Conservation (phyloP, 2,888 invertebrate species). For the Mythimna loreyi region DNA sequence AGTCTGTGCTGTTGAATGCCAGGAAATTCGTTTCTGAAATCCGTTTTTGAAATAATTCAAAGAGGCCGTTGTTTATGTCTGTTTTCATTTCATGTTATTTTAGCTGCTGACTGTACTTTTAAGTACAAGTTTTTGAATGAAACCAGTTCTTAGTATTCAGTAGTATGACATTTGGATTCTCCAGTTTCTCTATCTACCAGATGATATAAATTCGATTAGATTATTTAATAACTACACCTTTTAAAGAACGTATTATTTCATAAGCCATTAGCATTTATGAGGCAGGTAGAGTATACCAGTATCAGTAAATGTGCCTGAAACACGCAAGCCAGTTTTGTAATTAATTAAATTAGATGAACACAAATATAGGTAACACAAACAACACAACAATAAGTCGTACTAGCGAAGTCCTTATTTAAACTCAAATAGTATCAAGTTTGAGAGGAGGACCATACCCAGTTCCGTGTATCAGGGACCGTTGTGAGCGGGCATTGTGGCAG, state of each 20-base stretch:
- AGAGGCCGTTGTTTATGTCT: conserved; percentile 3
- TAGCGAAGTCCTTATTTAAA: conserved; percentile 22
- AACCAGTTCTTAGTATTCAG: conserved; percentile 16
- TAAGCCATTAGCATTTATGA: conserved; percentile 43
- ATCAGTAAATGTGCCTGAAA: conserved; percentile 23
- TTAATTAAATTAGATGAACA: conserved; percentile 37
- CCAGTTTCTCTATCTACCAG: not conserved
- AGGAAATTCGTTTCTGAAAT: conserved; percentile 23
- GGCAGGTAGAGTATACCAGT: conserved; percentile 11
- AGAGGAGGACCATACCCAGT: conserved; percentile 51
- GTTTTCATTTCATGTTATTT: conserved; percentile 8
- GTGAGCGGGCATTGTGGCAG: conserved; percentile 58
- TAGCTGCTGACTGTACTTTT: conserved; percentile 12
- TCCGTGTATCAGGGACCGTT: conserved; percentile 57
- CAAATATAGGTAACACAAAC: conserved; percentile 17
- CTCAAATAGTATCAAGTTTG: conserved; percentile 51
- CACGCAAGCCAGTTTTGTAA: conserved; percentile 27
- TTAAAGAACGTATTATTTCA: conserved; percentile 20
- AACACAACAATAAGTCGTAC: conserved; percentile 19
- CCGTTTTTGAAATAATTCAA: conserved; percentile 34
- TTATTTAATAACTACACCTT: conserved; percentile 34
- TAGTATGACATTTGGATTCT: not conserved
- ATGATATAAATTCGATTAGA: conserved; percentile 16
- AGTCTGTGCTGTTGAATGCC: conserved; percentile 25
- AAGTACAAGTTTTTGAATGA: conserved; percentile 1